Percentiles rank a stretch among this genome's conserved stretches.
These are phyloP conservation scores for Urocyon cinereoargenteus DNA, from an alignment of 2,797 vertebrate genomes.

Conservation along the genomic window DNA sequence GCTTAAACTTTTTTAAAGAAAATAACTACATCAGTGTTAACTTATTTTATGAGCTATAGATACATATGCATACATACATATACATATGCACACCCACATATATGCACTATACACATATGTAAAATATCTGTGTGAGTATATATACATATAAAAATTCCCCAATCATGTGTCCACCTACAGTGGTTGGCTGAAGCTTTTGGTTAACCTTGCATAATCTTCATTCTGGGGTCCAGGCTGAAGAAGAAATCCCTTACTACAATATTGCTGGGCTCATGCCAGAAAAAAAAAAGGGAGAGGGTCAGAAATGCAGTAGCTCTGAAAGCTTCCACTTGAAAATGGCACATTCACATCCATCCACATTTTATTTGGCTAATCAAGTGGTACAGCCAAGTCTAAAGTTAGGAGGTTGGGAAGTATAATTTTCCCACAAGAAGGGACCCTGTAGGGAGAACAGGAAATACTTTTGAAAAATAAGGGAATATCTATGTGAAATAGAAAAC, in stretches of 20 bases:
- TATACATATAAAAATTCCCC: background rate
- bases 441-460: background rate
- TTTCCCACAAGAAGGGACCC: background rate
- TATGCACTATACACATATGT: background rate
- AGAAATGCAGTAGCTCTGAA: background rate
- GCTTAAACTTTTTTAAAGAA: constrained; percentile 3
- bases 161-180: background rate
- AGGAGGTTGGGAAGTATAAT: background rate
- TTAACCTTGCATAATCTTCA: background rate
- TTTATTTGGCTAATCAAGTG: background rate
- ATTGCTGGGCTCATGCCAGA: background rate
- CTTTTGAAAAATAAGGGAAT: constrained; percentile 36
- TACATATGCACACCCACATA: fast-evolving
- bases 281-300: background rate
- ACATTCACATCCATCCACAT: background rate
- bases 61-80: background rate
- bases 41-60: background rate
- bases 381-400: background rate
- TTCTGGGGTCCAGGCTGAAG: background rate
- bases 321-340: background rate
- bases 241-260: background rate
- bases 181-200: background rate
- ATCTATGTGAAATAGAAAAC: constrained; percentile 15
- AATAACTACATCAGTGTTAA: background rate
- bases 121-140: background rate